Evolutionary conservation across 1,140 invertebrate species (phyloP), one percentile per base, ranked within the genome.

Genomic region (Rhagoletis pomonella): DNA sequence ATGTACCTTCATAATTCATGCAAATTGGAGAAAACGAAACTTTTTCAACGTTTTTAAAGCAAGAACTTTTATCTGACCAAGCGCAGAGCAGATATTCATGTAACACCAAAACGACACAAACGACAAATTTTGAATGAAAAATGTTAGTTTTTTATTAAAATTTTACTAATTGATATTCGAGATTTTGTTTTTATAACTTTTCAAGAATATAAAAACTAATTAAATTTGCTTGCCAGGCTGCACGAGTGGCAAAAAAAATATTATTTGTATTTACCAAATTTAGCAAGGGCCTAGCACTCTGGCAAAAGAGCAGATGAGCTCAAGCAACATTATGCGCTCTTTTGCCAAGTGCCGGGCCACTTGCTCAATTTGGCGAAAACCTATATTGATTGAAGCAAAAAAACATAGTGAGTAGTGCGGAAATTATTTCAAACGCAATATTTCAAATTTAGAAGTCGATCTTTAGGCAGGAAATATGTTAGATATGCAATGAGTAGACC

Each of bases 401-500:
- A 29, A 29, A 29, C 29, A 29, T 29, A 29, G 29, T 29, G 29
- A 29, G 29, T 29, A 29, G 29, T 29, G 29, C 29, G 29, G 29
- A 29, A 29, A 29, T 29, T 29, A 29, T 29, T 29, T 29, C 29
- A 29, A 29, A 29, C 29, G 29, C 29, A 29, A 29, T 29, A 29
- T 29, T 29, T 29, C 0, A 29, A 29, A 29, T 29, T 29, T 29
- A 29, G 0, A 29, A 29, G 29, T 29, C 29, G 29, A 55, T 69
- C 14, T 47, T 59, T 62, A 62, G 50, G 73, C 3, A 62, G 42
- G 58, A 87, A 87, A 87, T 87, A 12, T 87, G 81, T 64, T 60
- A 47, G 12, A 64, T 58, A 64, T 47, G 69, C 69, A 73, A 47
- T 73, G 39, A 73, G 42, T 50, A 47, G 73, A 81, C 73, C 73